Conservation (phyloP, 2,113 vertebrate species). For the Ptychochromis oligacanthus region DNA sequence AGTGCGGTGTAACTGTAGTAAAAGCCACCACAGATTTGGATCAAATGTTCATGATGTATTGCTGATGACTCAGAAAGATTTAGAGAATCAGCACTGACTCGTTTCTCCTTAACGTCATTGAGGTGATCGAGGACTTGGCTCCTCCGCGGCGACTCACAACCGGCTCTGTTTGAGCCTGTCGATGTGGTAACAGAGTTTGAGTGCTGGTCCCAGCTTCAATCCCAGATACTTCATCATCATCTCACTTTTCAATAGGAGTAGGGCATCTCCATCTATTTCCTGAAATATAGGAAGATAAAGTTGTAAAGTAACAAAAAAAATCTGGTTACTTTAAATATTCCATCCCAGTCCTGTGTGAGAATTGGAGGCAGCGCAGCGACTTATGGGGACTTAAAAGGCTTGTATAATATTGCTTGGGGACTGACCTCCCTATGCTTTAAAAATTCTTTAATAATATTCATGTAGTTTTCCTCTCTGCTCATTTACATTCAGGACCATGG, state of each 20-base stretch:
- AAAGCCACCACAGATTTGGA: not conserved
- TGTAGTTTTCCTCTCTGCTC: not conserved
- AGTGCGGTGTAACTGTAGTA: conserved; percentile 3
- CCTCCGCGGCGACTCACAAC: conserved; percentile 75
- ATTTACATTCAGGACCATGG: conserved; percentile 3
- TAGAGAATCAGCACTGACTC: not conserved
- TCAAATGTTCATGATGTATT: conserved; percentile 8
- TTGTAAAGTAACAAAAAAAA: not conserved
- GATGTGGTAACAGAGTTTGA: conserved; percentile 98
- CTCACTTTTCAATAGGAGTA: conserved; percentile 94
- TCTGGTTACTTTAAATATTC: not conserved
- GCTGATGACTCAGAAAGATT: conserved; percentile 28
- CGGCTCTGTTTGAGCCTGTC: conserved; percentile 94
- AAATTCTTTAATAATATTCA: conserved; percentile 10
- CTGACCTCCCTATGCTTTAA: not conserved
- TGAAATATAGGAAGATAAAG: conserved; percentile 62
- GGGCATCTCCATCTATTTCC: conserved; percentile 96
- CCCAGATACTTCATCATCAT: conserved; percentile 99
- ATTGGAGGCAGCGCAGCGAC: not conserved
- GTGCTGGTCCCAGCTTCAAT: conserved; percentile 93
- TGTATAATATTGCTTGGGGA: not conserved
- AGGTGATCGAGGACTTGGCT: not conserved
- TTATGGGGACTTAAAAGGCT: not conserved
- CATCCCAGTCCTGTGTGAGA: not conserved
- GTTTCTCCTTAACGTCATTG: not conserved